A percentile compares a stretch with the other conserved stretches of the same genome.
These are phyloP conservation scores for Antheraea pernyi DNA, from an alignment of 1,140 invertebrate genomes.

Conservation along the genomic window DNA sequence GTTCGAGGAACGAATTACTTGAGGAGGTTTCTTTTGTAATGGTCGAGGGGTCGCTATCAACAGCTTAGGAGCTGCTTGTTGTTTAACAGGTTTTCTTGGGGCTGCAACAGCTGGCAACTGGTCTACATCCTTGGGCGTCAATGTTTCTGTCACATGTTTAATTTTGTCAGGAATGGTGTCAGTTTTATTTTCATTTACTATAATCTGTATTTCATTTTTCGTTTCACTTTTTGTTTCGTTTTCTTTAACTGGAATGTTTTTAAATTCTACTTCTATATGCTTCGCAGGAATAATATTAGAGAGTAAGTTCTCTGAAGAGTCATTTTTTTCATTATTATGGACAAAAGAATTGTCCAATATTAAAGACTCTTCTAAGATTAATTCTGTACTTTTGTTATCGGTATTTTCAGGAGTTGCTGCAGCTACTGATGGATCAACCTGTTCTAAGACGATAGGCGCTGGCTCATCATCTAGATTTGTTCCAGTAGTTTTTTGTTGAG, in stretches of 20 bases:
- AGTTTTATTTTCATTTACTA: constrained; percentile 30
- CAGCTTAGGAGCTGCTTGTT: constrained; percentile 76
- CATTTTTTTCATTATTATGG: not conserved
- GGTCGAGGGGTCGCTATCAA: constrained; percentile 81
- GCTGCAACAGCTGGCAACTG: constrained; percentile 18
- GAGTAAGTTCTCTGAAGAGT: not conserved
- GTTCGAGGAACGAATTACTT: constrained; percentile 63
- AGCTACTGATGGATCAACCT: not conserved
- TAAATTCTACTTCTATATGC: constrained; percentile 25
- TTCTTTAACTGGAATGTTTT: constrained; percentile 46
- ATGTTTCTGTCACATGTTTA: constrained; percentile 20
- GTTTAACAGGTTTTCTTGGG: constrained; percentile 67
- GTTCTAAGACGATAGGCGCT: not conserved
- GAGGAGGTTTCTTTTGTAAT: constrained; percentile 75
- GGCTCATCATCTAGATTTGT: not conserved
- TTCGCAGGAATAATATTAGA: constrained; percentile 17
- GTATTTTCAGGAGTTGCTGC: not conserved
- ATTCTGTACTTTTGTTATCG: constrained; percentile 6
- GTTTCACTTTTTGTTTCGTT: constrained; percentile 19
- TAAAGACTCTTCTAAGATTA: not conserved
- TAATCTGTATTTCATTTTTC: constrained; percentile 27
- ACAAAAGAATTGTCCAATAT: not conserved
- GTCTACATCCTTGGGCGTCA: constrained; percentile 15
- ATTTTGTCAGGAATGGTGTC: constrained; percentile 35
- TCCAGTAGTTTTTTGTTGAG: not conserved